Percentiles rank a stretch among this genome's conserved stretches.
These are phyloP conservation scores for Bombyx mandarina DNA, from an alignment of 1,140 invertebrate genomes.

Conservation along the genomic window DNA sequence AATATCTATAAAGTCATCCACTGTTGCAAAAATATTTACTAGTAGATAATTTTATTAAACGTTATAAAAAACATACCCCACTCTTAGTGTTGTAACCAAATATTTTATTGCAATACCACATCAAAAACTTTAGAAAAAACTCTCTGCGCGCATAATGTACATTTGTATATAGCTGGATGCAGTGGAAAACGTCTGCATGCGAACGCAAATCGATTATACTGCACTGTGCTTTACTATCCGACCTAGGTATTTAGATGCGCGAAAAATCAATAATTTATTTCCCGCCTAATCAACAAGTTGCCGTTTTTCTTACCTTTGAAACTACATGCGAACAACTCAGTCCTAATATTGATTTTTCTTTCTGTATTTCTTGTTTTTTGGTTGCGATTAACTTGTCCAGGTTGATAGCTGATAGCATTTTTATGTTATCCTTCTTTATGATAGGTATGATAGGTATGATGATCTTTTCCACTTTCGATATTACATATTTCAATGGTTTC, in stretches of 20 bases:
- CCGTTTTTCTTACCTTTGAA: constrained; percentile 14
- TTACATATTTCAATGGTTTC: too few species aligned
- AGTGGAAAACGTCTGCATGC: neutral
- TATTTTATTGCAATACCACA: too few species aligned
- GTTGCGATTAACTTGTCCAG: constrained; percentile 60
- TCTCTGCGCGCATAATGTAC: too few species aligned
- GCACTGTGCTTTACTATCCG: neutral
- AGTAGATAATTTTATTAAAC: too few species aligned
- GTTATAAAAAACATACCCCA: too few species aligned
- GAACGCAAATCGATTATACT: constrained; percentile 1
- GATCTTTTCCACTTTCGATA: too few species aligned
- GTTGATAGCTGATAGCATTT: constrained; percentile 54
- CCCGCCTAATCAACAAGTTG: constrained; percentile 5
- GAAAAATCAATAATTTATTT: constrained; percentile 1
- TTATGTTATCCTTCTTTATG: constrained; percentile 4
- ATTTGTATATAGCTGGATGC: too few species aligned
- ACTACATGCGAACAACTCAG: constrained; percentile 22
- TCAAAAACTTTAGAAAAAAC: too few species aligned
- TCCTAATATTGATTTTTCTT: constrained; percentile 51
- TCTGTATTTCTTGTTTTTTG: constrained; percentile 57
- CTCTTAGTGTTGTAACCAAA: too few species aligned
- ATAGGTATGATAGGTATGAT: too few species aligned
- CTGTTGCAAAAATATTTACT: too few species aligned
- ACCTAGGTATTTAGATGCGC: neutral
- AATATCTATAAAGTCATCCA: too few species aligned